These are phyloP conservation scores for Nasonia vitripennis DNA, from an alignment of 1,140 invertebrate species.

Conservation along the genomic window DNA sequence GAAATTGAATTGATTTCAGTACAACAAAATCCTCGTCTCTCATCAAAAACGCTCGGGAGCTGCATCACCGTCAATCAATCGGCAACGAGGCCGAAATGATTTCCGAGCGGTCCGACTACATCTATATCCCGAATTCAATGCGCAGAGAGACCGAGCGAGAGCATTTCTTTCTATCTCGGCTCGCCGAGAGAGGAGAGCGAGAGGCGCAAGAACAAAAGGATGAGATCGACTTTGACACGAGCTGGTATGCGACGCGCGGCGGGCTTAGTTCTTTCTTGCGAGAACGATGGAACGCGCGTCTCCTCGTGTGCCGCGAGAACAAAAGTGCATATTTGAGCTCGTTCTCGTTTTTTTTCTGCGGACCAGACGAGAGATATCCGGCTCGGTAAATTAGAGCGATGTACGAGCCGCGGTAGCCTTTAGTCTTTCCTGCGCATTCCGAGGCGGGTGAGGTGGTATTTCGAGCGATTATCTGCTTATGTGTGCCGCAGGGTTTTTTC, in stretches of 20 bases:
- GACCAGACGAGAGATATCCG: neutral
- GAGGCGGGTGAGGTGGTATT: neutral
- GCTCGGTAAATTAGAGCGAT: slow-evolving; percentile 28
- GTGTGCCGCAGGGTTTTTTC: neutral
- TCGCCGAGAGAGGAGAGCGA: no score
- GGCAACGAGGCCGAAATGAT: neutral
- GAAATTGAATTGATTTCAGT: no score
- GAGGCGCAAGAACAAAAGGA: slow-evolving; percentile 15
- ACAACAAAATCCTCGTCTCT: no score
- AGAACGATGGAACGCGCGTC: neutral
- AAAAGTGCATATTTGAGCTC: neutral
- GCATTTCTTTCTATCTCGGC: neutral
- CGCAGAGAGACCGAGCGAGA: neutral
- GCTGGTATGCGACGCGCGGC: slow-evolving; percentile 27
- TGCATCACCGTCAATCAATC: neutral
- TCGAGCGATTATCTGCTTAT: neutral
- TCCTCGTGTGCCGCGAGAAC: neutral
- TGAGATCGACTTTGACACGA: neutral
- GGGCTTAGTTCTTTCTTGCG: slow-evolving; percentile 41
- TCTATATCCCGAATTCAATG: slow-evolving; percentile 7
- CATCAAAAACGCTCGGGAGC: no score
- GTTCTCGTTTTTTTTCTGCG: neutral
- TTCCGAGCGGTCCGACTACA: neutral
- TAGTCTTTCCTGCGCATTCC: slow-evolving; percentile 18
- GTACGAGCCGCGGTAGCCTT: slow-evolving; percentile 20